Conservation (phyloP, 1,140 invertebrate species). For the Pogonomyrmex barbatus region DNA sequence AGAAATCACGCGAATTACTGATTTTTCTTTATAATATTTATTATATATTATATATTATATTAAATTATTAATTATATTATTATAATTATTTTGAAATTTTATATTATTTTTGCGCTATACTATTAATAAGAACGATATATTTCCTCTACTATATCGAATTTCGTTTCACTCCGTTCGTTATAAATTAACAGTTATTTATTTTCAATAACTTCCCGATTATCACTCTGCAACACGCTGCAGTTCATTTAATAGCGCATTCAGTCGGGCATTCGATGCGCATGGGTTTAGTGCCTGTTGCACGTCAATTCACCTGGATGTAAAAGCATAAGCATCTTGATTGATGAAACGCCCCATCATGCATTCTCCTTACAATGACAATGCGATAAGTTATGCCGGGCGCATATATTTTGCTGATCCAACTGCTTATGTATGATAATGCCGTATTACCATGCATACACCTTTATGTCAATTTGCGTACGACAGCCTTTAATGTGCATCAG, state of each 20-base stretch:
- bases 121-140: background rate
- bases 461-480: slow-evolving; percentile 3
- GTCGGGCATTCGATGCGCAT: background rate
- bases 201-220: background rate
- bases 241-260: background rate
- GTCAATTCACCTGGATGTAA: background rate
- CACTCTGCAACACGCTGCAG: background rate
- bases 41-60: no score
- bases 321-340: slow-evolving; percentile 6
- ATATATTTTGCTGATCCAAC: slow-evolving; percentile 22
- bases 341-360: background rate
- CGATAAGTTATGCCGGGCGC: background rate
- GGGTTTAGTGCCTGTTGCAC: background rate
- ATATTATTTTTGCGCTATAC: background rate
- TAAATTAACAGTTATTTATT: background rate
- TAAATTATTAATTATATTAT: no score
- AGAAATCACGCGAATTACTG: no score
- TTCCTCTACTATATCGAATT: background rate
- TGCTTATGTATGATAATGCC: slow-evolving; percentile 29
- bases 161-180: background rate
- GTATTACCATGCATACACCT: slow-evolving; percentile 30
- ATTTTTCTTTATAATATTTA: no score
- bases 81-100: background rate
- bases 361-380: background rate
- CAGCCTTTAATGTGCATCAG: slow-evolving; percentile 28